Percentiles rank a stretch among this genome's conserved stretches.
Conservation (phyloP, 2,113 vertebrate species). For the Telmatochromis brachygnathus region DNA sequence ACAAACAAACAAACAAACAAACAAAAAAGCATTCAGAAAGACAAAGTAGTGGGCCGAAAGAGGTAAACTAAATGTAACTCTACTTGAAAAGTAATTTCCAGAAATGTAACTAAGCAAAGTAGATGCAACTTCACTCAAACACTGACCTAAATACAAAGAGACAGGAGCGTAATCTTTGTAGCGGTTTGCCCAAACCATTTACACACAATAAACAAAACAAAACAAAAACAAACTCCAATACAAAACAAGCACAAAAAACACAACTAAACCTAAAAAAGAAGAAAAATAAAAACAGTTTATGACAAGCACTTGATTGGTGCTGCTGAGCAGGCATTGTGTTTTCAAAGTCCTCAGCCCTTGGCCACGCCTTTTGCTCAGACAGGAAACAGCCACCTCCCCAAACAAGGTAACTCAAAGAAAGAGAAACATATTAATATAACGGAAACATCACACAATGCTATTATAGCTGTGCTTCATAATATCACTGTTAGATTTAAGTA, state of each 20-base stretch:
- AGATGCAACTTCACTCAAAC: not conserved
- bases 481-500: accelerated
- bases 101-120: accelerated
- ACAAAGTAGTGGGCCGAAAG: too few species aligned
- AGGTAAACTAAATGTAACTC: too few species aligned
- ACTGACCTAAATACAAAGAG: not conserved
- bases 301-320: accelerated
- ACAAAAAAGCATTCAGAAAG: too few species aligned
- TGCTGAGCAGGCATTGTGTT: not conserved
- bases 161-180: not conserved
- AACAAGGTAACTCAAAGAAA: too few species aligned
- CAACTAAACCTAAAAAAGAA: not conserved
- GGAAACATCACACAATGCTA: accelerated
- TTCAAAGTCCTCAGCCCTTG: not conserved
- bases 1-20: too few species aligned
- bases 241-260: not conserved
- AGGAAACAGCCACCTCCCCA: not conserved
- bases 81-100: too few species aligned
- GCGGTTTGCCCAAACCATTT: not conserved
- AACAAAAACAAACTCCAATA: not conserved
- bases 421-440: too few species aligned
- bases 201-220: not conserved
- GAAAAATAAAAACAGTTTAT: not conserved
- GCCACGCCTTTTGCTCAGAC: not conserved
- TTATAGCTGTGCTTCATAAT: not conserved